Percentiles rank a stretch among this genome's conserved stretches.
Evolutionary conservation across 1,140 invertebrate genomes (phyloP).

Genomic region (Zaprionus lachaisei): DNA sequence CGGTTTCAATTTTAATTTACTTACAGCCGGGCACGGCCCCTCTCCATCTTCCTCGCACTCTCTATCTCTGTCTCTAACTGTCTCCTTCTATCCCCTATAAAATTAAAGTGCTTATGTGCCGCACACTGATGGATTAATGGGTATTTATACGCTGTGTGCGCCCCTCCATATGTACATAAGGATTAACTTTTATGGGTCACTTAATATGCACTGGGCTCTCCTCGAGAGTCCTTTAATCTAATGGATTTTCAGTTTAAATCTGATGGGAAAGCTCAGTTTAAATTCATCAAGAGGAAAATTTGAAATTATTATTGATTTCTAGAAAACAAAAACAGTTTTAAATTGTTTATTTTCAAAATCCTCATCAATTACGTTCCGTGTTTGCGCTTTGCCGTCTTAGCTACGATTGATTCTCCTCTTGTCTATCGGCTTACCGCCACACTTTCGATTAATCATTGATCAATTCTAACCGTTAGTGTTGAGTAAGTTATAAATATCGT

Average conservation of each 20-base stretch:
- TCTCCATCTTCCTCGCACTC: background rate
- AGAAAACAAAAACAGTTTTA: background rate
- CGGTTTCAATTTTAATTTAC: conserved; percentile 79
- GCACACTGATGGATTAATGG: conserved; percentile 52
- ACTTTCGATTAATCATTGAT: no score
- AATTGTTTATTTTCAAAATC: no score
- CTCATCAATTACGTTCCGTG: no score
- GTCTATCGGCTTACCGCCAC: no score
- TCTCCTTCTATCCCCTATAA: conserved; percentile 27
- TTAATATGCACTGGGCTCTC: conserved; percentile 35
- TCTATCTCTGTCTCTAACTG: background rate
- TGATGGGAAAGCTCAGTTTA: background rate
- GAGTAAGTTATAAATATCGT: no score
- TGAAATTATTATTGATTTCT: background rate
- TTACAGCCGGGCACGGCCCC: conserved; percentile 18
- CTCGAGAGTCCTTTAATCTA: conserved; percentile 9
- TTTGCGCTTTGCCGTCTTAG: no score
- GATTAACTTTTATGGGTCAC: conserved; percentile 57
- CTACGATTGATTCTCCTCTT: no score
- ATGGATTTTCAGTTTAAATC: background rate
- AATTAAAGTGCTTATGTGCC: conserved; percentile 50
- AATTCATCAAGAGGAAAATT: background rate
- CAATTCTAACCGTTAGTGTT: no score
- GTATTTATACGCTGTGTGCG: conserved; percentile 13
- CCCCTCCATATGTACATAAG: conserved; percentile 10